These are phyloP conservation scores for Lepus townsendii DNA, from an alignment of 2,797 vertebrate species.

Conservation along the genomic window DNA sequence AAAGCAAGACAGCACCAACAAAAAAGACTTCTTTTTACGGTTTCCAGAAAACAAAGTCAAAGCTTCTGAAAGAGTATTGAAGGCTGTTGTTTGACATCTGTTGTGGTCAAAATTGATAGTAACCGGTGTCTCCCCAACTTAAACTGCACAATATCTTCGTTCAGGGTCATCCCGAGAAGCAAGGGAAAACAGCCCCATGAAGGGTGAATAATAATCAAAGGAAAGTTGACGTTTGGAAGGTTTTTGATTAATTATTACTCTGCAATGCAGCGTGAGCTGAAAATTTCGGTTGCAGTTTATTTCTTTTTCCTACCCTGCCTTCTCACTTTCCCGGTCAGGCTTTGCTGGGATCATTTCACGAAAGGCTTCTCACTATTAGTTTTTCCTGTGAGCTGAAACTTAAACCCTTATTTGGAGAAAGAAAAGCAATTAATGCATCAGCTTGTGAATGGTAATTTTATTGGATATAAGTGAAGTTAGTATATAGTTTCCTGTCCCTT, in stretches of 20 bases:
- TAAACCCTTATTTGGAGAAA: constrained; percentile 52
- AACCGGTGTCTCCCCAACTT: constrained; percentile 25
- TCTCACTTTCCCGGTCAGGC: not conserved
- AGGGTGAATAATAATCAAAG: constrained; percentile 14
- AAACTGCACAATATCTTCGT: constrained; percentile 21
- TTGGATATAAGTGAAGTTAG: constrained; percentile 2
- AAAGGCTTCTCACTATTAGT: not conserved
- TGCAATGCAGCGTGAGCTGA: constrained; percentile 16
- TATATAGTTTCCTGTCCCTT: constrained; percentile 6
- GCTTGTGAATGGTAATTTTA: constrained; percentile 24
- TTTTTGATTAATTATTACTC: constrained; percentile 65
- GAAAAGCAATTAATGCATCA: constrained; percentile 22
- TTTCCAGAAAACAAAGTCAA: constrained; percentile 63
- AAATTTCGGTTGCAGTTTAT: not conserved
- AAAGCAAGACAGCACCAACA: constrained; percentile 40
- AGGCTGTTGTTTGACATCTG: constrained; percentile 46
- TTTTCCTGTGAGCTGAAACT: constrained; percentile 61
- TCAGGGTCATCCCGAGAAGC: constrained; percentile 35
- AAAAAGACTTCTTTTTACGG: constrained; percentile 49
- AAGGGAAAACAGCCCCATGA: not conserved
- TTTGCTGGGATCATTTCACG: not conserved
- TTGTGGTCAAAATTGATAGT: constrained; percentile 66
- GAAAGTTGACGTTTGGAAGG: constrained; percentile 24
- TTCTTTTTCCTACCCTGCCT: not conserved
- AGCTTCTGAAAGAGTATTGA: constrained; percentile 61